A percentile compares a stretch with the other conserved stretches of the same genome.
Evolutionary conservation across 2,797 vertebrate genomes (phyloP).

Genomic region (Pangasius larnaudii): DNA sequence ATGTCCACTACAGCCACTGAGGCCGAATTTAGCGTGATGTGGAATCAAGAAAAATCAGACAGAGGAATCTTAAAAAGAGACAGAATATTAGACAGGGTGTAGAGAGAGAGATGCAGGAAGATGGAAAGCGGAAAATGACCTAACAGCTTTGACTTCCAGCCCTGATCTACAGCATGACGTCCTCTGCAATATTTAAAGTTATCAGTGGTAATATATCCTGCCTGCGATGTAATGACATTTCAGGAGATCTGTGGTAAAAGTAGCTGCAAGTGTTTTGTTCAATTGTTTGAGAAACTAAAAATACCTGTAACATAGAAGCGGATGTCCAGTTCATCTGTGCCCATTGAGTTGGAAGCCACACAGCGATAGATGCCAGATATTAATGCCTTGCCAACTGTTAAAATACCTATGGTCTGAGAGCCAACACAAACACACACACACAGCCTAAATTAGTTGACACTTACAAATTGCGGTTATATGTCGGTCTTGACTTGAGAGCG

Average conservation of each 20-base stretch:
- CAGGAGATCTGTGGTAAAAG: conserved; percentile 22
- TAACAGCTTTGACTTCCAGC: not conserved
- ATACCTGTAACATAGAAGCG: conserved; percentile 94
- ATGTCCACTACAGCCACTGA: conserved; percentile 46
- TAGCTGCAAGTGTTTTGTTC: conserved; percentile 11
- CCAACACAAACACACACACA: conserved; percentile 49
- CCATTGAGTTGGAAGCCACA: conserved; percentile 86
- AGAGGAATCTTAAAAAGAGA: not conserved
- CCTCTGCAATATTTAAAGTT: not conserved
- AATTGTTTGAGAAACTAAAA: conserved; percentile 28
- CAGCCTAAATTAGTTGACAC: conserved; percentile 2
- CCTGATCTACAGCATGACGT: not conserved
- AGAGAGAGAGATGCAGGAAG: not conserved
- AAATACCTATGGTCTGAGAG: conserved; percentile 86
- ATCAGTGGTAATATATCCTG: conserved; percentile 14
- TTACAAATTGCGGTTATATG: not conserved
- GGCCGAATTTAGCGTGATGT: conserved; percentile 23
- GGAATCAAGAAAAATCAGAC: conserved; percentile 10
- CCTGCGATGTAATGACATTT: conserved; percentile 24
- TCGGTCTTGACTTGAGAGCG: not conserved
- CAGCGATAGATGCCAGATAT: conserved; percentile 92
- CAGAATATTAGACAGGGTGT: not conserved
- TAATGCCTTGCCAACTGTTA: conserved; percentile 84
- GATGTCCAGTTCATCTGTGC: conserved; percentile 82
- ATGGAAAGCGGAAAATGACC: not conserved